Base-by-base conservation (phyloP, 1,140 invertebrate species). In the Trachymyrmex cornetzi region DNA sequence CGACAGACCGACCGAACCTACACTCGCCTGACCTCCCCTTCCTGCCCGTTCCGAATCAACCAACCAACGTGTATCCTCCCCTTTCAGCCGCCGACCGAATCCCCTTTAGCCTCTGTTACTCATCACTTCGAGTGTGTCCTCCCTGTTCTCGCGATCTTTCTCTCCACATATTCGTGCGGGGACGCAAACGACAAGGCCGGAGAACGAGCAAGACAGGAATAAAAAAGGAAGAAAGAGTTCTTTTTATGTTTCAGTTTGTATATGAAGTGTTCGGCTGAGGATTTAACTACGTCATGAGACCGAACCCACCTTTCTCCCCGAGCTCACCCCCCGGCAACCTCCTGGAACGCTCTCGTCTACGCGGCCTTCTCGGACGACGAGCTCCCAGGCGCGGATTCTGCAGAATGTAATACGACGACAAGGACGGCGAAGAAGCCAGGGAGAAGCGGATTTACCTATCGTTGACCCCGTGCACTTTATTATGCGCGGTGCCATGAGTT, bases 191-290 rank as follows among this genome's bases (percentile, higher is more conserved):
- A 27, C 34, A 57, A 72, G 53, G 16, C 2, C 48, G 24, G n/a
- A 22, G n/a, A 19, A 57, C 16, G 19, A 66, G n/a, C 34, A n/a
- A 80, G 27, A 66, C 24, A 66, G 16, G 19, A 11, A n/a, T n/a
- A 44, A 22, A 24, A 16, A 48, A 19, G 44, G 67, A 63, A 74
- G 64, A 63, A 85, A 79, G 77, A 79, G 74, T 86, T 80, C 72
- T 92, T 94, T 94, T 92, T 92, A 94, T 92, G 87, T 87, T 93
- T 93, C 93, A 93, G 93, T 93, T 93, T 92, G 90, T 89, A 86
- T 87, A 91, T 88, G 77, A 91, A 90, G 88, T 89, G 92, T 92
- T 90, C 86, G 86, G 89, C 86, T 87, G 79, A 91, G 85, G 59
- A 92, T 92, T 92, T 87, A 89, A 79, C 85, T 87, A 87, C 85